Evolutionary conservation across 2,113 vertebrate genomes (phyloP), one percentile per base, ranked within the genome.

Genomic region (Hippotragus niger): DNA sequence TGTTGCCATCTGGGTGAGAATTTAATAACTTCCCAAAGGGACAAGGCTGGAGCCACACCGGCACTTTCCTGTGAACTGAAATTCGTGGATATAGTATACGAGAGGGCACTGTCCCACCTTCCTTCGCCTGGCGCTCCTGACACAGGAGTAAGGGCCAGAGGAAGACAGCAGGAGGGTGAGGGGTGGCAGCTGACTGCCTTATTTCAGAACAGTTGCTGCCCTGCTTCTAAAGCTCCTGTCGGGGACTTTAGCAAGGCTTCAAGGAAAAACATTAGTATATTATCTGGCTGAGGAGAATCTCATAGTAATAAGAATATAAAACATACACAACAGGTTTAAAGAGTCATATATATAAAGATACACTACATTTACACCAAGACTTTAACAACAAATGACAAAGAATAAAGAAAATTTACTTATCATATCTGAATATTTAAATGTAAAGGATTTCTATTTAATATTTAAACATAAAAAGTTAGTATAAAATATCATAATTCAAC

Each of bases 1-100:
- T 98, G 98, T 97, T 98, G 98, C 98, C 99, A 99, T 98, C 98
- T 98, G 99, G 98, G 97, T 98, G 97, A 98, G 90, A 98, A 98
- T 98, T 98, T 98, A 98, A 96, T 98, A 98, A 98, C 98, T 98
- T 96, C 97, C 96, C 76, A 96, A 97, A 98, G 98, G 97, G 98
- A 97, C 95, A 94, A 88, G 95, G 95, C 89, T 2, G 8, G 96
- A 98, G 96, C 97, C 98, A 98, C 97, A 86, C 7, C 96, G 45
- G 93, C 52, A 8, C 97, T 98, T 98, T 98, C 97, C 98, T 97
- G 95, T 92, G 97, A 98, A 98, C 98, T 98, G 98, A 93, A 97
- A 98, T 96, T 95, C 98, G 97, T 2, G 0, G 95, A 96, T 91
- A 83, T 95, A 97, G 98, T 96, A 97, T 95, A 97, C 92, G 97